Evolutionary conservation across 2,888 invertebrate species (phyloP), one percentile per base, ranked within the genome.

Genomic region (Allacma fusca): DNA sequence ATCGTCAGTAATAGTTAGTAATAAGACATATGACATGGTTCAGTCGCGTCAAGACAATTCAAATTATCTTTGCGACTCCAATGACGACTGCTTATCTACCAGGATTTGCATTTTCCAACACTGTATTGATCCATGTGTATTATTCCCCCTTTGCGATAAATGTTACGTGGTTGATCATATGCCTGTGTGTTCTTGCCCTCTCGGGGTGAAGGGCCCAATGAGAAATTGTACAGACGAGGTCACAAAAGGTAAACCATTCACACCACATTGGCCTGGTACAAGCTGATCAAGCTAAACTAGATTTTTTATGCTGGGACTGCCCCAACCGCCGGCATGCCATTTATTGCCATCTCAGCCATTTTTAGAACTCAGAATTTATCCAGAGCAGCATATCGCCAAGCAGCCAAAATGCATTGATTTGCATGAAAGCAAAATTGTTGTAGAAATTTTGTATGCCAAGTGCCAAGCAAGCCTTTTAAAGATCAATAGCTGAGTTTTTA

Each of bases 71-170:
- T 82, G 82, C 76, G 82, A 81, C 64, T 77, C 65, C 50, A 75
- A 79, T 76, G 69, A 78, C 40, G 81, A 82, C 29, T 82, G 82
- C 65, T 65, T 59, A 40, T 75, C 78, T 29, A 71, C 75, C 75
- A 80, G 79, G 73, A 70, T 70, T 72, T 85, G 85, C 75, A 69
- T 84, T n/a, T 65, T 81, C 44, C 80, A 80, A 50, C 75, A 79
- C 71, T 85, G 85, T 75, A 75, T 79, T 5, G 93, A 92, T 87
- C 94, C 95, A 78, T 96, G 96, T 83, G 87, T 88, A 64, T 87
- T 90, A 74, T 81, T 76, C 28, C 62, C 74, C 34, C 67, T 79
- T 62, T 81, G 80, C 79, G 70, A 70, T 83, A 90, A 91, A 78
- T 95, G 95, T 85, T 91, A 91, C 89, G 91, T 83, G 29, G 83